phyloP scores from a whole-genome alignment of 2,888 invertebrate species.

The Anaspis maculata region DNA sequence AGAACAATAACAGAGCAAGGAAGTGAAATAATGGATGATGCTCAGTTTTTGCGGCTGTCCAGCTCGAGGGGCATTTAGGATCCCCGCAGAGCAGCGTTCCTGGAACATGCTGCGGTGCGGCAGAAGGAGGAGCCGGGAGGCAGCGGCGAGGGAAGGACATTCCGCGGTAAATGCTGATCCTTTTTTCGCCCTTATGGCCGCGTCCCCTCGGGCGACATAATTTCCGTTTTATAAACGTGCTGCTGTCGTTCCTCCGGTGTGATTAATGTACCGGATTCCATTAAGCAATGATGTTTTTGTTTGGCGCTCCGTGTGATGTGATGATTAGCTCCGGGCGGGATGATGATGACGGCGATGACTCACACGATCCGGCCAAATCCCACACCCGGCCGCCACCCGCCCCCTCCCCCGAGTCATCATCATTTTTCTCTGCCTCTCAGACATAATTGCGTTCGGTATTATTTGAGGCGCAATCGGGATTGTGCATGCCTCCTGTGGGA shows the following conservation, averaged over 20 bases:
- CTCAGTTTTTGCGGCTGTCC: conserved; percentile 17
- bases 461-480: no score
- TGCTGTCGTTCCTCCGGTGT: conserved; percentile 28
- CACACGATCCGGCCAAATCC: no score
- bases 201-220: conserved; percentile 41
- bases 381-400: background rate
- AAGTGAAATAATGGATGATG: conserved; percentile 16
- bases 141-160: conserved; percentile 11
- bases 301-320: conserved; percentile 31
- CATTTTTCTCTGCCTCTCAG: no score
- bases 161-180: conserved; percentile 25
- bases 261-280: conserved; percentile 42
- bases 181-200: conserved; percentile 32
- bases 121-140: no score
- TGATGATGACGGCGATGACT: no score
- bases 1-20: conserved; percentile 16
- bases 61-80: conserved; percentile 15
- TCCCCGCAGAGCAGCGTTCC: no score
- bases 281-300: conserved; percentile 41
- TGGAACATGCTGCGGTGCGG: no score
- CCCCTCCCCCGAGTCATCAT: no score
- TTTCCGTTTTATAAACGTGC: conserved; percentile 41
- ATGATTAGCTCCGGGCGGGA: conserved; percentile 25
- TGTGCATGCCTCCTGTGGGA: no score
- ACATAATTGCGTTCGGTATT: no score